phyloP scores from a whole-genome alignment of 1,140 invertebrate species.

The Dufourea novaeangliae region DNA sequence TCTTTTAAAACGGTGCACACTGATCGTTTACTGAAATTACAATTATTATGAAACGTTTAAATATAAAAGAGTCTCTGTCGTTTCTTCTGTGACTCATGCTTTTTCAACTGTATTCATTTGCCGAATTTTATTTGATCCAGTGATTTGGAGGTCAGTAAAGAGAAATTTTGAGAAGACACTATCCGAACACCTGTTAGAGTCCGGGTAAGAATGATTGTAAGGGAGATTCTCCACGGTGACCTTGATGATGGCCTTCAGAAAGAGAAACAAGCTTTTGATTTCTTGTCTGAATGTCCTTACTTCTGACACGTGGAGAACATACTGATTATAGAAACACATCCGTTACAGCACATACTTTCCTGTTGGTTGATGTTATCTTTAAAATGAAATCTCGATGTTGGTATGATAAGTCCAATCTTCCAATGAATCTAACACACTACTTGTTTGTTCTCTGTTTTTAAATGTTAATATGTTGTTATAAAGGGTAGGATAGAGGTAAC shows the following conservation, averaged over 20 bases:
- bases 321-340: neutral
- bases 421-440: neutral
- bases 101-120: neutral
- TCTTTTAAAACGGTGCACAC: too few species aligned
- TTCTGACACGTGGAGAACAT: neutral
- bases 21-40: too few species aligned
- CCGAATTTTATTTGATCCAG: conserved; percentile 9
- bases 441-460: neutral
- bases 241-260: neutral
- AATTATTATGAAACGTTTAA: too few species aligned
- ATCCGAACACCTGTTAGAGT: neutral
- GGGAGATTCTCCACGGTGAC: neutral
- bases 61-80: too few species aligned
- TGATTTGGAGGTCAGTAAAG: neutral
- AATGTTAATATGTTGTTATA: neutral
- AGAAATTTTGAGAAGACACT: conserved; percentile 4
- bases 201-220: neutral
- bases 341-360: neutral
- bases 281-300: neutral
- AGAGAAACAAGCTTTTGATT: neutral
- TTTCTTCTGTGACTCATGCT: too few species aligned
- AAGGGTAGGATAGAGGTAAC: neutral
- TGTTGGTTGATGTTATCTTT: neutral
- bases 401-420: neutral
- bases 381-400: neutral